A percentile compares a stretch with the other conserved stretches of the same genome.
These are phyloP conservation scores for Cyphomyrmex costatus DNA, from an alignment of 1,140 invertebrate species.

Conservation along the genomic window DNA sequence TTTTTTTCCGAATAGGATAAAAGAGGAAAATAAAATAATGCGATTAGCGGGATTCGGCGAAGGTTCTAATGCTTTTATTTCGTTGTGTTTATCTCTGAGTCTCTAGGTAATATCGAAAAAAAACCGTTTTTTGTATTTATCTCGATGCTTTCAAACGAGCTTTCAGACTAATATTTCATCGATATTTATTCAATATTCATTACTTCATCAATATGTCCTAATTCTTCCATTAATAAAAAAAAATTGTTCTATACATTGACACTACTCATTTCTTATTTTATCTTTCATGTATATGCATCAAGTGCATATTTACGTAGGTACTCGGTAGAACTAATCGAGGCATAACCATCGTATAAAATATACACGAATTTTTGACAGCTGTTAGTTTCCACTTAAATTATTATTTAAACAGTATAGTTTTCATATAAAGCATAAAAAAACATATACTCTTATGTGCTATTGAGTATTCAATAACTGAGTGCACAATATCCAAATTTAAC, in stretches of 20 bases:
- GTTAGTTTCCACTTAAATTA: conserved; percentile 2
- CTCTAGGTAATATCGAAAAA: conserved; percentile 8
- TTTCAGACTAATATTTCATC: conserved; percentile 9
- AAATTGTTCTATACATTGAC: conserved; percentile 8
- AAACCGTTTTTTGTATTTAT: not conserved
- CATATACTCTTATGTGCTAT: not conserved
- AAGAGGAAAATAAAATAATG: conserved; percentile 5
- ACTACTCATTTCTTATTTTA: conserved; percentile 16
- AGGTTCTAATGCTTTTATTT: conserved; percentile 44
- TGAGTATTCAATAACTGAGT: not conserved
- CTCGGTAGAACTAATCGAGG: not conserved
- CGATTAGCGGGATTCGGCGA: conserved; percentile 10
- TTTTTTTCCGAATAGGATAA: conserved; percentile 1
- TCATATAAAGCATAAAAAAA: not conserved
- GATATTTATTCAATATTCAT: conserved; percentile 26
- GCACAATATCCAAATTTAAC: not conserved
- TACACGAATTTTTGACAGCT: conserved; percentile 25
- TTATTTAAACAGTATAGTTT: conserved; percentile 15
- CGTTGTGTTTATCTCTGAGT: conserved; percentile 7
- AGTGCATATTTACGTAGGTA: conserved; percentile 25
- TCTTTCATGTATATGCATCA: not conserved
- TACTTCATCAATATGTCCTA: not conserved
- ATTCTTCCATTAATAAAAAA: conserved; percentile 29
- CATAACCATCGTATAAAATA: not conserved
- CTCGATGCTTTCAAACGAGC: not conserved